Evolutionary conservation across 2,888 invertebrate species (phyloP), one percentile per base, ranked within the genome.

Genomic region (Nemapogon koenigi): DNA sequence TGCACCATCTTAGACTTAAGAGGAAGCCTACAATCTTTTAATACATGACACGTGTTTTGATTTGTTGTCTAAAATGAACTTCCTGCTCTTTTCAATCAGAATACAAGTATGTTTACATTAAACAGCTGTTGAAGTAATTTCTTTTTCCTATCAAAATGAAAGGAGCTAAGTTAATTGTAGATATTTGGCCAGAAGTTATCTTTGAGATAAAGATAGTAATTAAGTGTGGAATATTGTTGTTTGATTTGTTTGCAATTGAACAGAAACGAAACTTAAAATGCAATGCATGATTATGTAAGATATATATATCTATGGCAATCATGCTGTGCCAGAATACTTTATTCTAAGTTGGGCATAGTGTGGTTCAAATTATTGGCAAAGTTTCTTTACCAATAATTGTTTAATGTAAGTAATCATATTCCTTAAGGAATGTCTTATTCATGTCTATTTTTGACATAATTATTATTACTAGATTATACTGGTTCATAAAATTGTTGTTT

Each of bases 171-270:
- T n/a, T n/a, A n/a, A n/a, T n/a, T n/a, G n/a, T n/a, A n/a, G n/a
- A n/a, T n/a, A n/a, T n/a, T 28, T 28, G 28, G 28, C 28, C 28
- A 28, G 28, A 28, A 28, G 11, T n/a, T 11, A 28, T 61, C 62
- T 61, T 63, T 55, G 58, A 51, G 49, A 59, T 57, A 53, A 68
- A 61, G 57, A 56, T 63, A 48, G 62, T 62, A 63, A 51, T 55
- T 55, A 56, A 54, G 62, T n/a, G n/a, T n/a, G 53, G 55, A 51
- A 59, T 62, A 58, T 53, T 65, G 58, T 71, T 66, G 76, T 76
- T 76, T 76, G 73, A 75, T 76, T 78, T 69, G 63, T 69, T 70
- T 66, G 65, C 64, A 76, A 76, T 76, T 76, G 75, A 76, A 76
- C 73, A 72, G 60, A 62, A 62, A 56, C 53, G 58, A 73, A 72